Evolutionary conservation across 2,113 vertebrate genomes (phyloP).

Genomic region (Tauraco erythrolophus): DNA sequence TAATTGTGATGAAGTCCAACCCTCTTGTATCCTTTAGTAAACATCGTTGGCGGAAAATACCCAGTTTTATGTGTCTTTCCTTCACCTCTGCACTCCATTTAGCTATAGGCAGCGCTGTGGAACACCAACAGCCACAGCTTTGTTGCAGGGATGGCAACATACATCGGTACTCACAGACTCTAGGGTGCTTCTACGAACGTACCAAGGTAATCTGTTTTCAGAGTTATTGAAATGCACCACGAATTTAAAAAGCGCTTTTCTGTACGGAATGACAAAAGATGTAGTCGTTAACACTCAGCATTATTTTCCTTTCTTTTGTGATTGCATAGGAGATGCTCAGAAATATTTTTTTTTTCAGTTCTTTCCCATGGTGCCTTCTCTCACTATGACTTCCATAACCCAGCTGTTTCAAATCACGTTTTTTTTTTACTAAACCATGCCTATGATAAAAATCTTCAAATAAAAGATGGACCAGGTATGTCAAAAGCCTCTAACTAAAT

Average conservation of each 20-base stretch:
- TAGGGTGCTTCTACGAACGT: background rate
- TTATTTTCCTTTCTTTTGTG: conserved; percentile 34
- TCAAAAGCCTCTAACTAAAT: conserved; percentile 40
- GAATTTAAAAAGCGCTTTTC: conserved; percentile 30
- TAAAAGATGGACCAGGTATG: background rate
- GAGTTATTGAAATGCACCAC: conserved; percentile 39
- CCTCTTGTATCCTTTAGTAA: background rate
- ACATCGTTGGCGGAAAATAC: background rate
- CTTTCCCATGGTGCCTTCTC: background rate
- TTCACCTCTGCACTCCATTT: background rate
- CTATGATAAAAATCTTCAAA: conserved; percentile 3
- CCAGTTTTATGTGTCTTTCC: background rate
- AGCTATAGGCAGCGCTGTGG: background rate
- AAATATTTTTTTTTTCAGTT: background rate
- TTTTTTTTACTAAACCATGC: background rate
- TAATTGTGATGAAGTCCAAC: background rate
- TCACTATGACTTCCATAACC: background rate
- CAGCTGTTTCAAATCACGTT: background rate
- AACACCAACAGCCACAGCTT: background rate
- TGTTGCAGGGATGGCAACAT: background rate
- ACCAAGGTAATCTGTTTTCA: conserved; percentile 43
- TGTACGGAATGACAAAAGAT: conserved; percentile 30
- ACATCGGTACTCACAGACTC: background rate
- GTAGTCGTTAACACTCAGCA: background rate
- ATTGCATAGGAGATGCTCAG: background rate